These are phyloP conservation scores for Peromyscus nudipes DNA, from an alignment of 2,797 vertebrate genomes.

Conservation along the genomic window DNA sequence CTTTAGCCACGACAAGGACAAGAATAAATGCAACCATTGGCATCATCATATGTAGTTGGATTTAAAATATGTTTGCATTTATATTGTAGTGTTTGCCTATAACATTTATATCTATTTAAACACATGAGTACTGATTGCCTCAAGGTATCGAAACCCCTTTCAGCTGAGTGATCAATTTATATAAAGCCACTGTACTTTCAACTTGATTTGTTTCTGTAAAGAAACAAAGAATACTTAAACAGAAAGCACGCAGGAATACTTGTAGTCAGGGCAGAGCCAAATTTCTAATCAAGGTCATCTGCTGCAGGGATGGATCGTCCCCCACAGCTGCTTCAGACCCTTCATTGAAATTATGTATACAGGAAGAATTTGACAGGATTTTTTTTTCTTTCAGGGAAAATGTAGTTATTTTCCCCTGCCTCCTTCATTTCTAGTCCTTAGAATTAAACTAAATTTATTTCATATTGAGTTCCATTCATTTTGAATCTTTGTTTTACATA, in stretches of 20 bases:
- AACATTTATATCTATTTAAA: conserved; percentile 58
- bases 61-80: conserved; percentile 49
- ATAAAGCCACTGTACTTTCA: conserved; percentile 23
- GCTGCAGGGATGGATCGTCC: background rate
- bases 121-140: background rate
- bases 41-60: conserved; percentile 38
- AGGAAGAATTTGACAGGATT: background rate
- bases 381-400: background rate
- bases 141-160: conserved; percentile 12
- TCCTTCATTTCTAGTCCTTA: conserved; percentile 52
- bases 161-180: background rate
- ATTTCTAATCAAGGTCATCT: conserved; percentile 30
- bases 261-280: background rate
- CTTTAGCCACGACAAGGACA: background rate
- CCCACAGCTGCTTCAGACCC: background rate
- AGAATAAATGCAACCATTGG: conserved; percentile 17
- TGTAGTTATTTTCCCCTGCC: conserved; percentile 57
- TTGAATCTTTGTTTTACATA: background rate
- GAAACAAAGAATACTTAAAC: background rate
- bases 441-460: conserved; percentile 70
- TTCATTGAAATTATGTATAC: conserved; percentile 35
- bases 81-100: conserved; percentile 43
- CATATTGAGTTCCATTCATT: conserved; percentile 53
- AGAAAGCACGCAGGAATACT: background rate
- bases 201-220: conserved; percentile 10